Conservation (phyloP, 2,888 invertebrate genomes). For the Resseliella maxima region DNA sequence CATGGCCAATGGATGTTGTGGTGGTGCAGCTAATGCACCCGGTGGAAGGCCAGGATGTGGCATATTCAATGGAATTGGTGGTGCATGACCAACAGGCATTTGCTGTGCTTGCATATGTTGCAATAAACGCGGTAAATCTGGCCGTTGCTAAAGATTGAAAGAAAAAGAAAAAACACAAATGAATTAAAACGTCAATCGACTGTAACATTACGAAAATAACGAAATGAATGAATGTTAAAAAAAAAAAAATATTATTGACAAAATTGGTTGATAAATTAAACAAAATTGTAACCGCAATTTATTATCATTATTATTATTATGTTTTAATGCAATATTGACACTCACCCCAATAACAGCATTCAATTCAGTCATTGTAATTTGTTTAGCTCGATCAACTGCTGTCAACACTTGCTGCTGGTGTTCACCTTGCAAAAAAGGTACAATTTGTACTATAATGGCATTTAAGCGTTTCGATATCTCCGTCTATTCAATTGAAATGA, state of each 20-base stretch:
- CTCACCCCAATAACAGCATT: constrained; percentile 95
- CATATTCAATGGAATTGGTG: constrained; percentile 76
- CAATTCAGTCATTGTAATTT: constrained; percentile 94
- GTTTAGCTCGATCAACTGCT: constrained; percentile 93
- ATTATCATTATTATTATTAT: too few species aligned
- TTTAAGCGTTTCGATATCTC: constrained; percentile 95
- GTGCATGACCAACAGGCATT: constrained; percentile 74
- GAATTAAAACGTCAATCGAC: neutral
- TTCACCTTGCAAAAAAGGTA: constrained; percentile 91
- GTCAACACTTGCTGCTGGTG: constrained; percentile 93
- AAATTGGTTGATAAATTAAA: too few species aligned
- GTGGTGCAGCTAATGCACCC: constrained; percentile 72
- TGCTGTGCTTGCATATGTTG: constrained; percentile 96
- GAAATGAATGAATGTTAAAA: neutral
- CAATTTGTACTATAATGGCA: constrained; percentile 92
- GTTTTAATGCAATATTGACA: too few species aligned
- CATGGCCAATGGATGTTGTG: constrained; percentile 81
- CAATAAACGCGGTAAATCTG: constrained; percentile 82
- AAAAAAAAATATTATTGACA: neutral
- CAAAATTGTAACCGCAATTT: too few species aligned
- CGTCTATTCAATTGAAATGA: constrained; percentile 72
- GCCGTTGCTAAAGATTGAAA: constrained; percentile 84
- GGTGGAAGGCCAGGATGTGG: constrained; percentile 74
- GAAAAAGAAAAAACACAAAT: constrained; percentile 60
- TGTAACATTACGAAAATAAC: neutral